Evolutionary conservation across 2,113 vertebrate species (phyloP).

Genomic region (Lontra canadensis): DNA sequence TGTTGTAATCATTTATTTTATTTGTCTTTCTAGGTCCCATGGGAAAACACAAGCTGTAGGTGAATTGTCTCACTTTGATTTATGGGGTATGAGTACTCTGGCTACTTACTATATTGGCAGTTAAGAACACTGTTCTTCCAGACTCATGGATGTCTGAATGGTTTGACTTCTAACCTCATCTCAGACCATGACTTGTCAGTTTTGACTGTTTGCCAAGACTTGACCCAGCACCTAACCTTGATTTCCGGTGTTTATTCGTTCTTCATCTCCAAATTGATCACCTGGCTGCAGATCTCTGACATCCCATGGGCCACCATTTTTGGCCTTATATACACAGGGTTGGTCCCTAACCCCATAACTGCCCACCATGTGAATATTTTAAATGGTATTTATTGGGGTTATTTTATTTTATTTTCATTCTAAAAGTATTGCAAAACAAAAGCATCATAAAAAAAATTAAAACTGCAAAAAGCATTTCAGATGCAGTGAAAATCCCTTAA

Average conservation of each 20-base stretch:
- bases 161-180: slow-evolving; percentile 27
- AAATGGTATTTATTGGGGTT: background rate
- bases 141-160: background rate
- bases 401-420: background rate
- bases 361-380: background rate
- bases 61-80: background rate
- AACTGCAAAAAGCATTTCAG: background rate
- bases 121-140: background rate
- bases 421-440: background rate
- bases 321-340: background rate
- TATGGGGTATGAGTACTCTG: background rate
- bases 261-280: background rate
- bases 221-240: background rate
- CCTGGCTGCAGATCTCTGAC: background rate
- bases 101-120: background rate
- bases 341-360: background rate
- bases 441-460: background rate
- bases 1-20: background rate
- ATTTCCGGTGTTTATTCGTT: background rate
- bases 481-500: background rate
- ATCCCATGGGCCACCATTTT: background rate
- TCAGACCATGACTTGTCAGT: background rate
- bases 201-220: slow-evolving; percentile 11
- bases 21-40: background rate
- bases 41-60: background rate